A percentile compares a stretch with the other conserved stretches of the same genome.
These are phyloP conservation scores for Megalonaias nervosa DNA, from an alignment of 1,140 invertebrate genomes.

Conservation along the genomic window DNA sequence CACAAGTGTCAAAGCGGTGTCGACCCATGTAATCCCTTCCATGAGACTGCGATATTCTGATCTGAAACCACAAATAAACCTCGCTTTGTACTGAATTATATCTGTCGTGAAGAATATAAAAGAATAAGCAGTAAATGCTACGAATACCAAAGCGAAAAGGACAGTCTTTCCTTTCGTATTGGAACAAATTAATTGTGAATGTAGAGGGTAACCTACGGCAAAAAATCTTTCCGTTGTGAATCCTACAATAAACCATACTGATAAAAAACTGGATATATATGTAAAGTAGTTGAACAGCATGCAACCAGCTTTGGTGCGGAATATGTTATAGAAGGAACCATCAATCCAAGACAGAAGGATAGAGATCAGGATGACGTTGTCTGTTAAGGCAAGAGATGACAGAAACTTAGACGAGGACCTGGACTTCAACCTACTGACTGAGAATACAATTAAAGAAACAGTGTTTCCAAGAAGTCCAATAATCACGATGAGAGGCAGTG, in stretches of 20 bases:
- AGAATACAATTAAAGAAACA: conserved; percentile 75
- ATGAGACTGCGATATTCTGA: conserved; percentile 59
- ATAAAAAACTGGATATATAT: conserved; percentile 56
- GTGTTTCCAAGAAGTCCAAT: conserved; percentile 75
- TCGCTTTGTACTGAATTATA: conserved; percentile 8
- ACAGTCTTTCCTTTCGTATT: conserved; percentile 28
- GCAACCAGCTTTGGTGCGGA: conserved; percentile 45
- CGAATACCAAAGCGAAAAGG: conserved; percentile 16
- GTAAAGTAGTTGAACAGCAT: conserved; percentile 53
- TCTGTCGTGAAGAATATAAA: conserved; percentile 29
- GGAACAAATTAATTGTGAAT: conserved; percentile 50
- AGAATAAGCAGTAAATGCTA: conserved; percentile 38
- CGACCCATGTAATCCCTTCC: conserved; percentile 74
- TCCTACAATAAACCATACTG: conserved; percentile 62
- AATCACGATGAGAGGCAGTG: conserved; percentile 72
- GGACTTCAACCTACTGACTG: conserved; percentile 72
- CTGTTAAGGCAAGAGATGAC: conserved; percentile 74
- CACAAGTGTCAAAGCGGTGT: conserved; percentile 74
- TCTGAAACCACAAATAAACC: not conserved
- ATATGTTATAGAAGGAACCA: conserved; percentile 71
- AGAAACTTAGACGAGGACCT: conserved; percentile 76
- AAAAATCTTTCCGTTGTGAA: conserved; percentile 67
- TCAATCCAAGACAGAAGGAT: conserved; percentile 75
- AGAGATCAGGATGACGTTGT: conserved; percentile 73
- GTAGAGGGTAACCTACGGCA: conserved; percentile 60